phyloP scores from a whole-genome alignment of 2,888 invertebrate genomes.

The Andrena praecox region DNA sequence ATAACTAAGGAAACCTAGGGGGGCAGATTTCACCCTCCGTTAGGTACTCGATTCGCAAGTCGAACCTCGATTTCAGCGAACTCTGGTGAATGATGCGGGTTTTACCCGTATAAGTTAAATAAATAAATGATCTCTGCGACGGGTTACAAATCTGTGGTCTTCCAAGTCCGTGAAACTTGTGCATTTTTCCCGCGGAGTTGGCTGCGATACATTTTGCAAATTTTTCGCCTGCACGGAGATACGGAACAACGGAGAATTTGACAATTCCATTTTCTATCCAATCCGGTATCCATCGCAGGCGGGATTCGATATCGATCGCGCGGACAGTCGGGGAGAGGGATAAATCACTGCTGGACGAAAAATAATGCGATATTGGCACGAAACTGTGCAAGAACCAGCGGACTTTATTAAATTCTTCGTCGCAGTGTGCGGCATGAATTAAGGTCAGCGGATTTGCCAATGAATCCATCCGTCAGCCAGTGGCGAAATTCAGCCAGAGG shows the following conservation, averaged over 20 bases:
- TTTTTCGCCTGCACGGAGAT: not conserved
- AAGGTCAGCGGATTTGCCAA: conserved; percentile 56
- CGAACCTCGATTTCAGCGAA: no score
- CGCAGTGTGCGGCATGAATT: conserved; percentile 49
- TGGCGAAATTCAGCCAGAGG: conserved; percentile 27
- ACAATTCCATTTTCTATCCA: not conserved
- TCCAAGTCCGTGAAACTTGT: no score
- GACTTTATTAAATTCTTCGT: conserved; percentile 56
- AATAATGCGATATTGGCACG: conserved; percentile 3
- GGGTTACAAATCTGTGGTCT: no score
- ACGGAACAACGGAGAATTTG: not conserved
- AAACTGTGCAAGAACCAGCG: not conserved
- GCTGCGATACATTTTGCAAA: no score
- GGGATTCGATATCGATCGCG: not conserved
- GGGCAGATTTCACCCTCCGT: no score
- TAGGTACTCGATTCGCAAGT: no score
- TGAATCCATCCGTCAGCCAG: conserved; percentile 44
- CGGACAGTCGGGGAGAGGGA: not conserved
- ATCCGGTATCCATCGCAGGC: not conserved
- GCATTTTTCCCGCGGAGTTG: no score
- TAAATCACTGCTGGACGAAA: not conserved
- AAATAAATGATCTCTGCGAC: no score
- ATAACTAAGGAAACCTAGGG: no score
- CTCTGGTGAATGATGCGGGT: no score
- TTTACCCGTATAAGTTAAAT: no score